Conservation (phyloP, 2,797 vertebrate genomes). For the Molossus alvarezi region DNA sequence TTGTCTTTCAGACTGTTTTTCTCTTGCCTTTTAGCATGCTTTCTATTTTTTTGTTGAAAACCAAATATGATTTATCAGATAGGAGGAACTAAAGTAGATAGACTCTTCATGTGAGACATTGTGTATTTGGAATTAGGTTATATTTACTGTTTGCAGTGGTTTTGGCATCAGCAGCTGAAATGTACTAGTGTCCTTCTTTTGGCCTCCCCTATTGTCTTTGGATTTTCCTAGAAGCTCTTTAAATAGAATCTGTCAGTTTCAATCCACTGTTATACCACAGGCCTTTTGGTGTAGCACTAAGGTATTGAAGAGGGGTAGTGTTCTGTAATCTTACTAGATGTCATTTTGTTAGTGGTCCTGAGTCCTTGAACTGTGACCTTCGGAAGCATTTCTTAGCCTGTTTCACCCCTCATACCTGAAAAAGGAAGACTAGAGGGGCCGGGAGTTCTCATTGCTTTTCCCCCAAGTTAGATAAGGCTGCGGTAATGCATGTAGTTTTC, state of each 20-base stretch:
- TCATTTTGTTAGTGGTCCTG: background rate
- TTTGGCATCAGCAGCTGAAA: background rate
- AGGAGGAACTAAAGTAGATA: background rate
- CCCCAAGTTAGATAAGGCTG: background rate
- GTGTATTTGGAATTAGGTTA: background rate
- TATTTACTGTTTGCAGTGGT: background rate
- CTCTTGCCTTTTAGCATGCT: background rate
- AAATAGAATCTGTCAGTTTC: background rate
- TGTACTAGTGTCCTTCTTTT: background rate
- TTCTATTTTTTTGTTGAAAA: slow-evolving; percentile 28
- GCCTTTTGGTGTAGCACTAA: background rate
- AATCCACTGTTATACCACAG: background rate
- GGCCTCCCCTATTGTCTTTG: background rate
- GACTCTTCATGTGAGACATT: background rate
- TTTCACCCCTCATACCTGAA: background rate
- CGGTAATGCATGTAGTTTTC: background rate
- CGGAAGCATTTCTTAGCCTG: background rate
- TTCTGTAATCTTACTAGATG: background rate
- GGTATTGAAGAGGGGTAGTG: background rate
- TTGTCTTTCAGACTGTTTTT: background rate
- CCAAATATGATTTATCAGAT: background rate
- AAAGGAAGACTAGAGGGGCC: background rate
- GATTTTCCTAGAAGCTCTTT: slow-evolving; percentile 1
- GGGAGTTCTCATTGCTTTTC: background rate
- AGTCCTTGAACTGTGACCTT: background rate